phyloP scores from a whole-genome alignment of 2,888 invertebrate species.

The Conomelus anceps region DNA sequence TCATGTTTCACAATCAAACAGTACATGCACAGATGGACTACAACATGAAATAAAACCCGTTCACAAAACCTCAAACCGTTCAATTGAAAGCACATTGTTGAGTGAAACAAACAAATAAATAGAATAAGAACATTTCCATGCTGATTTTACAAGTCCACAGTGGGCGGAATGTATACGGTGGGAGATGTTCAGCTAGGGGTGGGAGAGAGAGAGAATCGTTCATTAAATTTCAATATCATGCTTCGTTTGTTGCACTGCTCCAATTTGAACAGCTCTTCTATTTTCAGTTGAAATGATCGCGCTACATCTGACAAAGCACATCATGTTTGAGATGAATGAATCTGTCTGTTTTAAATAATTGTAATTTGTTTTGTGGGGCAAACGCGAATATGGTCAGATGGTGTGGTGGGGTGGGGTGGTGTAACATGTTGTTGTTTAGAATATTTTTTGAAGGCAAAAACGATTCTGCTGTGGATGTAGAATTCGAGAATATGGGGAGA shows the following conservation, averaged over 20 bases:
- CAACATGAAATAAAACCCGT: neutral
- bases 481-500: neutral
- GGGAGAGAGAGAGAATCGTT: neutral
- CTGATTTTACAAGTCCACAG: neutral
- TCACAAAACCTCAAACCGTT: neutral
- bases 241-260: neutral
- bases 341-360: neutral
- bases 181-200: neutral
- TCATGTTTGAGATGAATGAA: too few relatives aligned
- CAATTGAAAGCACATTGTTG: neutral
- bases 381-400: neutral
- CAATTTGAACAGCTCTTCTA: neutral
- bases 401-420: neutral
- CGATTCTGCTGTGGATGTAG: neutral
- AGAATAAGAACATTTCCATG: neutral
- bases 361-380: neutral
- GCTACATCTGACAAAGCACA: neutral
- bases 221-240: neutral
- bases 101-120: neutral
- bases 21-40: neutral
- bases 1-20: too few relatives aligned
- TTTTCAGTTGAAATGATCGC: neutral
- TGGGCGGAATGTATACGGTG: neutral
- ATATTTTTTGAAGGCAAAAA: neutral
- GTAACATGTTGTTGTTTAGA: neutral